Conservation (phyloP, 1,140 invertebrate genomes). For the Amphibalanus amphitrite region DNA sequence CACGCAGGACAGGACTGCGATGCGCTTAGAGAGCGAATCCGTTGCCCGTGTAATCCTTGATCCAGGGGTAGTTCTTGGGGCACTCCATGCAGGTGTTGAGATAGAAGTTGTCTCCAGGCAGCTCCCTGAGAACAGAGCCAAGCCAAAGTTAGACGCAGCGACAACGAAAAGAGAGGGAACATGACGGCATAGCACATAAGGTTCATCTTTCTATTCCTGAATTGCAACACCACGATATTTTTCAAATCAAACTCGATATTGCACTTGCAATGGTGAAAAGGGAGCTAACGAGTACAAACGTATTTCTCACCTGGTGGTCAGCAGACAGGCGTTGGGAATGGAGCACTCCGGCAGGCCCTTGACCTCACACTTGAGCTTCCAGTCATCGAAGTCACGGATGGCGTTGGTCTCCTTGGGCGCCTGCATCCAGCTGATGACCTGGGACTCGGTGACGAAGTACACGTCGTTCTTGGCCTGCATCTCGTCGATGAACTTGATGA, state of each 20-base stretch:
- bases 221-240: too few species aligned
- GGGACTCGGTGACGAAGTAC: constrained; percentile 82
- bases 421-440: constrained; percentile 96
- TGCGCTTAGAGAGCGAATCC: constrained; percentile 46
- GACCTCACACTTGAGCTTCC: constrained; percentile 90
- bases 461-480: constrained; percentile 72
- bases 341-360: constrained; percentile 85
- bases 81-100: constrained; percentile 91
- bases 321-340: constrained; percentile 69
- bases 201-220: too few species aligned
- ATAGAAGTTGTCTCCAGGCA: constrained; percentile 77
- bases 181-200: too few species aligned
- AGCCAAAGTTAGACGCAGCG: too few species aligned
- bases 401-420: constrained; percentile 73
- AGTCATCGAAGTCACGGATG: constrained; percentile 76
- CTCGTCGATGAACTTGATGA: constrained; percentile 80
- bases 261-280: too few species aligned
- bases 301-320: constrained; percentile 54
- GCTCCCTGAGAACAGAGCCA: constrained; percentile 31
- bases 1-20: too few species aligned
- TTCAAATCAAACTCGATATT: too few species aligned
- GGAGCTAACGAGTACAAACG: too few species aligned
- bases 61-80: constrained; percentile 88
- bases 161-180: too few species aligned
- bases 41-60: constrained; percentile 83